Base-by-base conservation (phyloP, 2,113 vertebrate genomes). In the Hippocampus mohnikei region DNA sequence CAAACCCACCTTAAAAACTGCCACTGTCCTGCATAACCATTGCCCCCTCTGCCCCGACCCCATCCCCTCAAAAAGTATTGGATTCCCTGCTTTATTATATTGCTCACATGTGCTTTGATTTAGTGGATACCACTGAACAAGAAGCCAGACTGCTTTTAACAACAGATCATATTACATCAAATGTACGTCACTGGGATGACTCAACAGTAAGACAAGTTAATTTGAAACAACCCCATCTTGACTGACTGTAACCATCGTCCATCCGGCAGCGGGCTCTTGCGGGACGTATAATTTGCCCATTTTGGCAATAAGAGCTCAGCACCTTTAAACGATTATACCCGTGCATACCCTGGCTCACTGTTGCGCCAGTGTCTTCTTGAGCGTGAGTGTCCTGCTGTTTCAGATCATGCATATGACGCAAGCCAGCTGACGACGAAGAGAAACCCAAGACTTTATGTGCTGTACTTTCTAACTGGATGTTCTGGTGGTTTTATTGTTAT, bases 331-430 rank as follows among this genome's bases (percentile, higher is more conserved):
- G 42, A 83, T 81, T 71, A 74, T 67, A 67, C 46, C 33, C 46
- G 73, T 68, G 69, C 64, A 67, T 73, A 81, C 61, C 48, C 73
- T 73, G 75, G 83, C 77, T 48, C 72, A 50, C 25, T 1, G 1
- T 27, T 65, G 56, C 69, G 8, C 68, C 61, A 62, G 59, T 55
- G 59, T 76, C 72, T 56, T 53, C 7, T 63, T 48, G 42, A 58
- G 18, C 37, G 1, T 18, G 58, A 65, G 60, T 50, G 66, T 81
- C 27, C 42, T 44, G 73, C 64, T 65, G 64, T 75, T 76, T 42
- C 46, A 68, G 76, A 79, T 78, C 75, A 79, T 72, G 13, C 44
- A 3, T 66, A 64, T 85, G 77, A 82, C 72, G 81, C 72, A 74
- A 46, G 67, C 12, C 23, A 2, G 27, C 56, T 77, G 80, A 79